Evolutionary conservation across 2,797 vertebrate genomes (phyloP), one percentile per base, ranked within the genome.

Genomic region (Prunella strophiata): DNA sequence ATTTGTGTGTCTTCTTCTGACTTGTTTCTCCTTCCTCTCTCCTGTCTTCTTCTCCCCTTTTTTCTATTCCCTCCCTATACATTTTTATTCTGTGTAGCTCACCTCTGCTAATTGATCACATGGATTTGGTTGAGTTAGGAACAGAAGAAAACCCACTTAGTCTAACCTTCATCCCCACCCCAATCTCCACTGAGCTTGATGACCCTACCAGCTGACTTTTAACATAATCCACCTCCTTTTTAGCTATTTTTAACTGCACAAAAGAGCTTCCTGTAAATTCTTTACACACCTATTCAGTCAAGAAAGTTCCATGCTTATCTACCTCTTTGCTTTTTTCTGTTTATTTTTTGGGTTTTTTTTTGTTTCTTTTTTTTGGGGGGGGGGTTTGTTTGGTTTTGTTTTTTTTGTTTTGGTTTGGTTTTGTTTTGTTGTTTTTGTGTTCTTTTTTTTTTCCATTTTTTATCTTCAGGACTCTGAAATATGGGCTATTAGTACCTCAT

Each of bases 61-160:
- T 40, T 43, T 30, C 45, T 81, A 0, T 66, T 50, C 19, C 25
- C 0, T 1, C 5, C 13, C 8, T 25, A 29, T 13, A 16, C 4
- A 50, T 15, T 22, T 68, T 55, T 47, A 26, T 47, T 62, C 47
- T n/a, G 18, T 8, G 30, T 21, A 45, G 8, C 7, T 74, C 36
- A 48, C 32, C 12, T 71, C n/a, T 70, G 34, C 34, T 80, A 21
- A 40, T 16, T 25, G n/a, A 43, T 90, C 40, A 43, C 23, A 55
- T 2, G 25, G 52, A 74, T 83, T 86, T 86, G 32, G 26, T 36
- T 59, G 36, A 61, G 34, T 58, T 17, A 52, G 68, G 48, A 83
- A 45, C 10, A 26, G 14, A 72, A 71, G n/a, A 67, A 81, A 78
- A 51, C 5, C 7, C 32, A 25, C 22, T 57, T 67, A 57, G 5